Evolutionary conservation across 2,888 invertebrate species (phyloP), one percentile per base, ranked within the genome.

Genomic region (Nymphalis c-album): DNA sequence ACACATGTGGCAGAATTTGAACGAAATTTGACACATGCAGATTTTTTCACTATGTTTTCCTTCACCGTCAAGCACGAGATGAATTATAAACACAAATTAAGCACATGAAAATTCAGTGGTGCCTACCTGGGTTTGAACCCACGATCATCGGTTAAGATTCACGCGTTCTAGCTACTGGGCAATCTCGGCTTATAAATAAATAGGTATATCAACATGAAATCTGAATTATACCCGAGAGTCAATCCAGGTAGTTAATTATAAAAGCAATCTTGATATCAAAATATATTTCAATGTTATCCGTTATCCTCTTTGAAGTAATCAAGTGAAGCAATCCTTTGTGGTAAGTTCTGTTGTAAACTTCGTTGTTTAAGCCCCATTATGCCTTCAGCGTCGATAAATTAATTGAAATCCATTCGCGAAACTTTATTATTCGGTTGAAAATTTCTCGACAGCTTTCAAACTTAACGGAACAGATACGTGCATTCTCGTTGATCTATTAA

Each of bases 341-440:
- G 68, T 70, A 74, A 73, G 62, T 64, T 64, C 67, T 17, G 57
- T 50, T 75, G 75, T 82, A 81, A 83, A 85, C 75, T 82, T 79
- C 76, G 79, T 78, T 80, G 80, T 77, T 76, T 76, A 80, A 79
- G 79, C 76, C 71, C 78, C 80, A 80, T 84, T 81, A 83, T 81
- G 82, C 79, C 78, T 77, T 77, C 78, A 73, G 77, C 80, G 77
- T 79, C 82, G 82, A 85, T 83, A 82, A 83, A 86, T 85, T 85
- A 84, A 87, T 86, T 82, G 80, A 86, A 86, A 83, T 84, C 77
- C 79, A 76, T 70, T 73, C 75, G 73, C 71, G 70, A 74, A 81
- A 84, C 77, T 85, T 85, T 78, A 71, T 71, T 71, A 61, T 63
- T 64, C 60, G n/a, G 61, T 55, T 59, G 51, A 40, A 64, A 67